Evolutionary conservation across 2,797 vertebrate species (phyloP), one percentile per base, ranked within the genome.

Genomic region (Paedocypris micromegethes): DNA sequence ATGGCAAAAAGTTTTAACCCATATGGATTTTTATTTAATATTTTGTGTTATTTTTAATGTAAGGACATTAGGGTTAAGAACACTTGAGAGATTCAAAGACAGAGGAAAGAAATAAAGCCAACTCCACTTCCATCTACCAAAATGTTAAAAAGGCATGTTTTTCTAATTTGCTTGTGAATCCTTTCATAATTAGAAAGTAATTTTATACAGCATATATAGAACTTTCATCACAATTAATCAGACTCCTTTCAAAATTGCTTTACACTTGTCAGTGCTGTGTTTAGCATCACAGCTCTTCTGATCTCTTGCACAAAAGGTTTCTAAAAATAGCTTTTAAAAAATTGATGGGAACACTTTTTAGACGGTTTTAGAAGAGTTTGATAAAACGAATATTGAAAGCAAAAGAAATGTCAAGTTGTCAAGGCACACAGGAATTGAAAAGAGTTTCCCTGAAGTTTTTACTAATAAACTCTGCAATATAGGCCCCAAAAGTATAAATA

Each of bases 321-420:
- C 68, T 70, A 64, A 64, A 70, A 45, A 57, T 64, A 70, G 60
- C 68, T 41, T 8, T 42, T 7, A 5, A 7, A 54, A 46, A 54
- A 46, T n/a, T 37, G 62, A 46, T 46, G 6, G 37, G 43, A 6
- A 70, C 45, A 58, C 23, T 57, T 64, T 50, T 46, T 43, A 63
- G 47, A 64, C 47, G 64, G 41, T 45, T 58, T n/a, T 48, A 56
- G 52, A 40, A 70, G 46, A 64, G 62, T 63, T 62, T 44, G 38
- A 56, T 57, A 56, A 39, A 49, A 55, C 52, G 39, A n/a, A 50
- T 9, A 64, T 52, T n/a, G 40, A 23, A 62, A 8, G 43, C 0
- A 4, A 9, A 45, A 70, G 23, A 63, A 64, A 23, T 23, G 23
- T 23, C 23, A 23, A 23, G 23, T 23, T 23, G 23, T 23, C 23